Conservation (phyloP, 1,140 invertebrate species). For the Zeugodacus cucurbitae region DNA sequence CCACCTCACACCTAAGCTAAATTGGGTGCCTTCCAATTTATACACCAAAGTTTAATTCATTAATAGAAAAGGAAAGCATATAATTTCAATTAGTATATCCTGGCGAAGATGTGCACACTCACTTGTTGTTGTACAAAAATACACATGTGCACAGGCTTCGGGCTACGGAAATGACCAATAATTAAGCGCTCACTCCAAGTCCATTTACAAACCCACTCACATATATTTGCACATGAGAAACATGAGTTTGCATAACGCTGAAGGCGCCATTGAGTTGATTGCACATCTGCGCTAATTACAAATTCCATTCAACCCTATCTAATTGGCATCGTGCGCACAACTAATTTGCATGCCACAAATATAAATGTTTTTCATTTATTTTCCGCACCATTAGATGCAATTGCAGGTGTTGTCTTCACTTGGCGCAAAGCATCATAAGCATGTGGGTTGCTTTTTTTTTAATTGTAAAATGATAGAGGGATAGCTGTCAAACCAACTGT, state of each 20-base stretch:
- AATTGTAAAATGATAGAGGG: no score
- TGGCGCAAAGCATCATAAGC: background rate
- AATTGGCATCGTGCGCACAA: background rate
- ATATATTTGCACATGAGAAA: background rate
- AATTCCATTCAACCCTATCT: slow-evolving; percentile 11
- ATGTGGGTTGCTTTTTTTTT: no score
- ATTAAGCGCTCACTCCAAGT: background rate
- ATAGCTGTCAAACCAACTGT: no score
- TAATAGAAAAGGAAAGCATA: no score
- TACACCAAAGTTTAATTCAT: no score
- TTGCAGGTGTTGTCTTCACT: background rate
- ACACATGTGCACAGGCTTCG: background rate
- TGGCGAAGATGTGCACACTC: background rate
- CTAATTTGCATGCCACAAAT: background rate
- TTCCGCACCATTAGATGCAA: background rate
- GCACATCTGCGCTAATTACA: background rate
- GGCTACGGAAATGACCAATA: background rate
- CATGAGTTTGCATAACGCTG: background rate
- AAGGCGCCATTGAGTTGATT: background rate
- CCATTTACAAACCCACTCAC: background rate
- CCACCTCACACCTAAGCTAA: no score
- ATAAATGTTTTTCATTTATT: background rate
- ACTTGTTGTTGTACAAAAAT: background rate
- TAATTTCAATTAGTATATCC: background rate
- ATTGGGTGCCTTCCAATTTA: no score